phyloP scores from a whole-genome alignment of 1,140 invertebrate genomes.

The Nixonia krombeini region DNA sequence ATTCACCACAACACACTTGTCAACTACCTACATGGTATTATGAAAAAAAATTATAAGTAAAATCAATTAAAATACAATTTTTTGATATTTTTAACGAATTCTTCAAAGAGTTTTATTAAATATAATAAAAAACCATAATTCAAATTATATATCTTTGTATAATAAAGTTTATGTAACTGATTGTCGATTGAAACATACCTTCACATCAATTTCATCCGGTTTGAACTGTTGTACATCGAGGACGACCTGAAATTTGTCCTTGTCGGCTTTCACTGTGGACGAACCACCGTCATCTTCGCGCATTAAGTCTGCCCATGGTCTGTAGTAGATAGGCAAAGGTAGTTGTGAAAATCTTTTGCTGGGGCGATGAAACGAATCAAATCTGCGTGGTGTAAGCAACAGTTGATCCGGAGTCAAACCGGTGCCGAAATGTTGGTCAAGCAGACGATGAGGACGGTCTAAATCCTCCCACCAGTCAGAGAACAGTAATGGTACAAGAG shows the following conservation, averaged over 20 bases:
- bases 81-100: too few relatives aligned
- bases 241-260: conserved; percentile 55
- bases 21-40: too few relatives aligned
- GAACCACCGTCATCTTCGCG: conserved; percentile 56
- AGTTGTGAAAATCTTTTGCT: conserved; percentile 13
- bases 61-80: too few relatives aligned
- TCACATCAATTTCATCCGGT: conserved; percentile 85
- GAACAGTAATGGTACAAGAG: conserved; percentile 57
- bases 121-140: too few relatives aligned
- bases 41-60: neutral
- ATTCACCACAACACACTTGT: conserved; percentile 76
- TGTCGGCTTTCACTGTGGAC: conserved; percentile 71
- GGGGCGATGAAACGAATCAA: neutral
- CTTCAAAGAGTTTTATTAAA: too few relatives aligned
- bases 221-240: conserved; percentile 84
- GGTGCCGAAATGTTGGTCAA: conserved; percentile 61
- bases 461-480: conserved; percentile 68
- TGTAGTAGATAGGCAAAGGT: conserved; percentile 3
- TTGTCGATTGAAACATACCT: too few relatives aligned
- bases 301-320: conserved; percentile 8
- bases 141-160: too few relatives aligned
- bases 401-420: conserved; percentile 50
- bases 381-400: neutral
- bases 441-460: conserved; percentile 51
- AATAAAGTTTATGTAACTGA: too few relatives aligned